Conservation (phyloP, 2,888 invertebrate genomes). For the Lochmaea capreae region DNA sequence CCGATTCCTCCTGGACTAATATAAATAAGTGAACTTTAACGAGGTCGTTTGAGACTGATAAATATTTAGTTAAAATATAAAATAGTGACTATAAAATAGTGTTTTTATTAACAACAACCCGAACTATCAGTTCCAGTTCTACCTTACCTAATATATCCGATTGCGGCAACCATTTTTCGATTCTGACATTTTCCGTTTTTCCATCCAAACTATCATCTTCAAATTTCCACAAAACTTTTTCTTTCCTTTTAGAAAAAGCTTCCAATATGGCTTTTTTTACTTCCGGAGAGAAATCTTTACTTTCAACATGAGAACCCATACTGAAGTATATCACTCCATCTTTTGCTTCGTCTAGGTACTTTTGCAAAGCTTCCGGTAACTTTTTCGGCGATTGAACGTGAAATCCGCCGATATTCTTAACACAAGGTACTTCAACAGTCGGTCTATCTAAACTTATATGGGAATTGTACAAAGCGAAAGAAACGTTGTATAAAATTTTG, state of each 20-base stretch:
- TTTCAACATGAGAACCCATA: conserved; percentile 71
- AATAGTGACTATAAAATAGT: too few species aligned
- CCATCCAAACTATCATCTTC: conserved; percentile 66
- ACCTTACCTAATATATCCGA: conserved; percentile 52
- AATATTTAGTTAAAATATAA: too few species aligned
- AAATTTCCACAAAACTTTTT: conserved; percentile 77
- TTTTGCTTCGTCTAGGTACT: conserved; percentile 66
- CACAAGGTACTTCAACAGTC: conserved; percentile 68
- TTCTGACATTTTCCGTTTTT: conserved; percentile 61
- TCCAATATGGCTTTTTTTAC: conserved; percentile 68
- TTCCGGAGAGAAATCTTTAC: conserved; percentile 67
- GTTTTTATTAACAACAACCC: too few species aligned
- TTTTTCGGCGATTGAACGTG: conserved; percentile 59
- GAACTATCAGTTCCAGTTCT: too few species aligned
- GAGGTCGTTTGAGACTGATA: too few species aligned
- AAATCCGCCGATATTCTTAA: conserved; percentile 70
- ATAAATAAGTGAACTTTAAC: too few species aligned
- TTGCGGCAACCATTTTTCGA: conserved; percentile 55
- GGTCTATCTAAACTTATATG: conserved; percentile 67
- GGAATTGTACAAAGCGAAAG: conserved; percentile 55
- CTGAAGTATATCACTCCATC: conserved; percentile 71
- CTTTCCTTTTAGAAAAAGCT: conserved; percentile 70
- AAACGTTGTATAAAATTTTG: conserved; percentile 48
- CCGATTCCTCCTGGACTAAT: too few species aligned
- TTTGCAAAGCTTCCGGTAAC: conserved; percentile 64